Conservation (phyloP, 1,140 invertebrate genomes). For the Euschistus heros region DNA sequence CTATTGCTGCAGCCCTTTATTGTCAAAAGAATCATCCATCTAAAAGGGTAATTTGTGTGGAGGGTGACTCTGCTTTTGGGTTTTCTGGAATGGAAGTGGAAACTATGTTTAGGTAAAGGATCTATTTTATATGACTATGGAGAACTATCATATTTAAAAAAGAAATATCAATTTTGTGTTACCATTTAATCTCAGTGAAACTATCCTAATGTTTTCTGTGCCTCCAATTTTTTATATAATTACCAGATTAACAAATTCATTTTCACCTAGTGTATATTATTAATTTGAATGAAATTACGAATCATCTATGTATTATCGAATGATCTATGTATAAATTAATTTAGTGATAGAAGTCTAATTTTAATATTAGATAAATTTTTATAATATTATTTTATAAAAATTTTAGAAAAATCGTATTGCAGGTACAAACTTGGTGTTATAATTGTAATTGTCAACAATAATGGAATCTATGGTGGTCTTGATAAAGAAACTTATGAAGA, state of each 20-base stretch:
- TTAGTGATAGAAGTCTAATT: too few species aligned
- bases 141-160: too few species aligned
- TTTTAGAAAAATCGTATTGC: slow-evolving; percentile 27
- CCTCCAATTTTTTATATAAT: too few species aligned
- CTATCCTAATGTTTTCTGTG: too few species aligned
- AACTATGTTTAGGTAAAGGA: slow-evolving; percentile 66
- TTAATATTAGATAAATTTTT: too few species aligned
- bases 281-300: too few species aligned
- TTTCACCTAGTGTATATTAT: too few species aligned
- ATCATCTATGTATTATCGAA: too few species aligned
- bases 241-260: too few species aligned
- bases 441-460: slow-evolving; percentile 90
- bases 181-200: too few species aligned
- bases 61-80: slow-evolving; percentile 87
- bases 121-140: slow-evolving; percentile 19
- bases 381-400: not conserved
- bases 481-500: slow-evolving; percentile 60
- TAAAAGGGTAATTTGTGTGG: slow-evolving; percentile 63
- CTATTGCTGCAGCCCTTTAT: slow-evolving; percentile 82
- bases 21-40: slow-evolving; percentile 66
- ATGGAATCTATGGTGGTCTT: slow-evolving; percentile 84
- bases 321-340: too few species aligned
- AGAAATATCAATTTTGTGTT: too few species aligned
- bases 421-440: slow-evolving; percentile 87
- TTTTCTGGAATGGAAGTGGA: slow-evolving; percentile 97